These are phyloP conservation scores for Hydriomena furcata DNA, from an alignment of 2,888 invertebrate genomes.

Conservation along the genomic window DNA sequence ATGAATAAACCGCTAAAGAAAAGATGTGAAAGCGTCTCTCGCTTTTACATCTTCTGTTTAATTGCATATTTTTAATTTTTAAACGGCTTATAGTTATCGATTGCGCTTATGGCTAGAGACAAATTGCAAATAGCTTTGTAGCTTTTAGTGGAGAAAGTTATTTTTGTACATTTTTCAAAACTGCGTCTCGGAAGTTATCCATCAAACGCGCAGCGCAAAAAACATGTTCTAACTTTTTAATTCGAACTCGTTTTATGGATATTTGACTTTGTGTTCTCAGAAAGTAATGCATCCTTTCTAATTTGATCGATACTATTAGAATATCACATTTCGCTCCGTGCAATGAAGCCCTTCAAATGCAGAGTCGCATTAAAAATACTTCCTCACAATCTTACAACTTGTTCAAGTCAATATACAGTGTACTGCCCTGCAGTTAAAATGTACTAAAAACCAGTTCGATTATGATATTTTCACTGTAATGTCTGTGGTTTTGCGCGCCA, in stretches of 20 bases:
- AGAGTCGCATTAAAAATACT: slow-evolving; percentile 31
- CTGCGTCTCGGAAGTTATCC: slow-evolving; percentile 2
- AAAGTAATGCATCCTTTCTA: slow-evolving; percentile 13
- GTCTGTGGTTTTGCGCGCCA: slow-evolving; percentile 20
- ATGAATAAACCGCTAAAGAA: slow-evolving; percentile 21
- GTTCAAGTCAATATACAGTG: slow-evolving; percentile 13
- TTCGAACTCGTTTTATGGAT: slow-evolving; percentile 6
- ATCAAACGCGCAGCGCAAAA: slow-evolving; percentile 2
- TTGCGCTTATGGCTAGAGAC: slow-evolving; percentile 7
- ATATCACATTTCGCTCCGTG: slow-evolving; percentile 30
- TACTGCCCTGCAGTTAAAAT: slow-evolving; percentile 15
- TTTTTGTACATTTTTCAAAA: slow-evolving; percentile 1
- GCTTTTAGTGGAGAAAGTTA: slow-evolving; percentile 2
- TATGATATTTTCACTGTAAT: slow-evolving; percentile 32
- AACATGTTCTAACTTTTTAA: slow-evolving; percentile 7
- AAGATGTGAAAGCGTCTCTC: slow-evolving; percentile 22
- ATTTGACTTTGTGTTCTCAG: slow-evolving; percentile 2
- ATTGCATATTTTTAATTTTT: slow-evolving; percentile 5
- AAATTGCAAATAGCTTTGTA: slow-evolving; percentile 8
- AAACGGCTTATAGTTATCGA: slow-evolving; percentile 11
- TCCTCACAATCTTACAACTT: slow-evolving; percentile 28
- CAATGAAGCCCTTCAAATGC: slow-evolving; percentile 49
- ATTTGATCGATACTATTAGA: slow-evolving; percentile 19
- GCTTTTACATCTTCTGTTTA: slow-evolving; percentile 14
- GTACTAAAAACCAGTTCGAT: slow-evolving; percentile 30